Percentiles rank a stretch among this genome's conserved stretches.
Evolutionary conservation across 2,888 invertebrate species (phyloP).

Genomic region (Eupithecia inturbata): DNA sequence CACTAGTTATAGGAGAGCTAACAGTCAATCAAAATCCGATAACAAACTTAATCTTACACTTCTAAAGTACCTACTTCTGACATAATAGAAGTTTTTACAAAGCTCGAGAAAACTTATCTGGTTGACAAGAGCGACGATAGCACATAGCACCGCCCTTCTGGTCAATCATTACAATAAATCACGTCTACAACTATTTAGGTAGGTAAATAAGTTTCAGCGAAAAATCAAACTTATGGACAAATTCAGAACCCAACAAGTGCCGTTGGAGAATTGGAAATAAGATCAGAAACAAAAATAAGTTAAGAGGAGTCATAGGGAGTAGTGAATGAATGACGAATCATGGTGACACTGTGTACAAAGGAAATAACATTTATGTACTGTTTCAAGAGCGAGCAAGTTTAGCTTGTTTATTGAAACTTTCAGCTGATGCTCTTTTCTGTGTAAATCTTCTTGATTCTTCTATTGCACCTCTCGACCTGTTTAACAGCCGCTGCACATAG

Average conservation of each 20-base stretch:
- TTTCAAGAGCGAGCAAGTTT: not conserved
- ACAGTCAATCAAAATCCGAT: slow-evolving; percentile 35
- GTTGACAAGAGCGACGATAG: slow-evolving; percentile 54
- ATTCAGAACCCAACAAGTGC: slow-evolving; percentile 65
- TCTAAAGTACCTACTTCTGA: slow-evolving; percentile 37
- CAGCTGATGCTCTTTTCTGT: not conserved
- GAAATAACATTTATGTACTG: not conserved
- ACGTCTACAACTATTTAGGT: slow-evolving; percentile 16
- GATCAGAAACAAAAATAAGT: slow-evolving; percentile 38
- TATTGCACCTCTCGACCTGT: not conserved
- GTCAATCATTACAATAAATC: slow-evolving; percentile 64
- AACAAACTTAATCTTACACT: slow-evolving; percentile 34
- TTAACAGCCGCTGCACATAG: not conserved
- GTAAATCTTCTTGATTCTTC: not conserved
- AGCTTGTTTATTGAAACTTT: not conserved
- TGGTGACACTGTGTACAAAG: not conserved
- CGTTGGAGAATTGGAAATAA: slow-evolving; percentile 35
- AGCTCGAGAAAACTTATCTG: slow-evolving; percentile 34
- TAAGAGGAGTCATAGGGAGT: slow-evolving; percentile 44
- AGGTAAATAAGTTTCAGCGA: slow-evolving; percentile 29
- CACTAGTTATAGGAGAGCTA: slow-evolving; percentile 30
- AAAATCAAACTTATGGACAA: slow-evolving; percentile 53
- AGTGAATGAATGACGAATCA: slow-evolving; percentile 32
- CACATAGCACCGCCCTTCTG: slow-evolving; percentile 44
- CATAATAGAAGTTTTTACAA: slow-evolving; percentile 43